Evolutionary conservation across 1,140 invertebrate genomes (phyloP), one percentile per base, ranked within the genome.

Genomic region (Trichoplusia ni): DNA sequence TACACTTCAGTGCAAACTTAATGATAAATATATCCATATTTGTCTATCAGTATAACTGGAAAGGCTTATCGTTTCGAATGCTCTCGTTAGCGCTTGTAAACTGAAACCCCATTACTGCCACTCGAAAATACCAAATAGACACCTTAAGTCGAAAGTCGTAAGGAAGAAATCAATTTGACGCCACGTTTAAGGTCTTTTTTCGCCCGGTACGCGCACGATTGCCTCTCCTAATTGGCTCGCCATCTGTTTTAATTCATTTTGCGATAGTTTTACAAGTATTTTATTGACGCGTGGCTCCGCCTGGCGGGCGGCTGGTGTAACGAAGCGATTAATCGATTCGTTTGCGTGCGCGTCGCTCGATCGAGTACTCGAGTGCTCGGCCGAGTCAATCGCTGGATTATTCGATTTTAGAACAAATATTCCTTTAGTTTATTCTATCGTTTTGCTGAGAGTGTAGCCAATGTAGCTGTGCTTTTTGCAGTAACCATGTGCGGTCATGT

Each of bases 221-320:
- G 86, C 83, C 79, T 82, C 67, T 83, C 84, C 87, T 90, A 90
- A 90, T 90, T 90, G 89, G 87, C 82, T 86, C 77, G 70, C 77
- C 86, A 89, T 89, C 79, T 86, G 86, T 86, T 89, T 86, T 83
- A 90, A 87, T 88, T 89, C 89, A 90, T 86, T 89, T 86, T 69
- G 86, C 86, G 83, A 89, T 90, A 90, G 87, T 90, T 90, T 86
- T 86, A 90, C 85, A 90, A 85, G 86, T 85, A 89, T 90, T 88
- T 86, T 84, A 87, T 86, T 86, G 84, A 89, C 82, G 79, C 80
- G 82, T 84, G 77, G 79, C 85, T 84, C 87, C 85, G 82, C 81
- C 87, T 82, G 85, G 80, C 75, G 79, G 71, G 46, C 68, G 58
- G 68, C 29, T 63, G 75, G 71, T 75, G 82, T 78, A 84, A 80